These are phyloP conservation scores for Chymomyza caudatula DNA, from an alignment of 2,888 invertebrate species.

Conservation along the genomic window DNA sequence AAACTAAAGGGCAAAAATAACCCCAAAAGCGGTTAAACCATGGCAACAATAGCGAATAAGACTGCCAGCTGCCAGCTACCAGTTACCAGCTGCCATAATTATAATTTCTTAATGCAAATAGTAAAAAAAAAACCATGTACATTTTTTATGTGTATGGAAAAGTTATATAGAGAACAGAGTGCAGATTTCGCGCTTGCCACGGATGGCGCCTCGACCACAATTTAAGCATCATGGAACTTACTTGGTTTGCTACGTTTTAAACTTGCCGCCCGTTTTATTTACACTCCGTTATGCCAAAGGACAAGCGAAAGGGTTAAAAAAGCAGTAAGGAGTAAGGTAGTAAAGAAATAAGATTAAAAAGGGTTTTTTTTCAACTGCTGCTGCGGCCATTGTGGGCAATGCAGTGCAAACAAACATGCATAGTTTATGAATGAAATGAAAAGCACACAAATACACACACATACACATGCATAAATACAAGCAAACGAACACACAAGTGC, in stretches of 20 bases:
- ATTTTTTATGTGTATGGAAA: constrained; percentile 5
- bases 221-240: constrained; percentile 60
- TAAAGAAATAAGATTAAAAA: not conserved
- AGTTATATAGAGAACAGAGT: constrained; percentile 4
- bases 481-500: no score
- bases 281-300: constrained; percentile 33
- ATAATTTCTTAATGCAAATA: constrained; percentile 72
- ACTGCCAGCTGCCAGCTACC: constrained; percentile 10
- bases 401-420: constrained; percentile 66
- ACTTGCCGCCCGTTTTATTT: not conserved
- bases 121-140: constrained; percentile 32
- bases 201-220: constrained; percentile 36
- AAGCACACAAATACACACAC: constrained; percentile 25
- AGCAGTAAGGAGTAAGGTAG: not conserved
- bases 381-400: constrained; percentile 53
- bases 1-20: constrained; percentile 58
- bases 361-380: not conserved
- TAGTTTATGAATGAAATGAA: constrained; percentile 69
- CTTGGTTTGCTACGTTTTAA: constrained; percentile 23
- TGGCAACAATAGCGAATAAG: not conserved
- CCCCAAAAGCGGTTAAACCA: constrained; percentile 68
- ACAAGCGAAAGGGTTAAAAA: constrained; percentile 51
- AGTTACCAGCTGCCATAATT: constrained; percentile 64
- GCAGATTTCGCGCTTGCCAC: constrained; percentile 4
- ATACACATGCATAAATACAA: constrained; percentile 25